phyloP scores from a whole-genome alignment of 1,140 invertebrate species.

The Sesamia nonagrioides region DNA sequence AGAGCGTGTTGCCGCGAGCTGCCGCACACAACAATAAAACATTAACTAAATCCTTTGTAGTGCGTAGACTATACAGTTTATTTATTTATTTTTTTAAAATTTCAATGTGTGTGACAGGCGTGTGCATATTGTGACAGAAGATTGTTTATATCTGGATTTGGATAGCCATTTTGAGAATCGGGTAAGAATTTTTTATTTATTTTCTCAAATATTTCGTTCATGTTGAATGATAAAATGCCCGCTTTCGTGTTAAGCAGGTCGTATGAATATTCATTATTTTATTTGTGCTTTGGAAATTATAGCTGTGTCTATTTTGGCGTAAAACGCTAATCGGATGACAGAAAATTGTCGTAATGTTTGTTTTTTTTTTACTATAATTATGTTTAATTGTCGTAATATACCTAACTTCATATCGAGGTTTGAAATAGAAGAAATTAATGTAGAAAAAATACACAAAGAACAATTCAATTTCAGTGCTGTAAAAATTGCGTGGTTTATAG shows the following conservation, averaged over 20 bases:
- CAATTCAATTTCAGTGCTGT: not conserved
- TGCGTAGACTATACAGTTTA: constrained; percentile 46
- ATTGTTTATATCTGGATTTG: constrained; percentile 47
- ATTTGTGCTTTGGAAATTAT: not conserved
- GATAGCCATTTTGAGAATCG: constrained; percentile 42
- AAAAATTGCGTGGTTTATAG: constrained; percentile 4
- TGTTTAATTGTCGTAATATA: not conserved
- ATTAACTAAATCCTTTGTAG: constrained; percentile 51
- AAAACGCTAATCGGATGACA: not conserved
- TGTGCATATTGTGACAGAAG: constrained; percentile 49
- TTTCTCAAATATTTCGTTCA: constrained; percentile 16
- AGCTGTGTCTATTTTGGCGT: not conserved
- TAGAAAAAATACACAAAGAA: not conserved
- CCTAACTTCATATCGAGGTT: not conserved
- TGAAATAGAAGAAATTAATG: not conserved
- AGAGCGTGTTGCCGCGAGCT: constrained; percentile 30
- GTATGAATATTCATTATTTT: constrained; percentile 6
- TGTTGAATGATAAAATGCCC: constrained; percentile 5
- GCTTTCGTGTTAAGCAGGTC: not conserved
- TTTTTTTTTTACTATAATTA: not conserved
- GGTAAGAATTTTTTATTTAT: constrained; percentile 43
- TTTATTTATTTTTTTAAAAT: constrained; percentile 34
- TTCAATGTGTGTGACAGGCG: constrained; percentile 49
- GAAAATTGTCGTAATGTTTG: not conserved
- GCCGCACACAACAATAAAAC: constrained; percentile 44